Conservation (phyloP, 2,888 invertebrate species). For the Synergus laeviventris region DNA sequence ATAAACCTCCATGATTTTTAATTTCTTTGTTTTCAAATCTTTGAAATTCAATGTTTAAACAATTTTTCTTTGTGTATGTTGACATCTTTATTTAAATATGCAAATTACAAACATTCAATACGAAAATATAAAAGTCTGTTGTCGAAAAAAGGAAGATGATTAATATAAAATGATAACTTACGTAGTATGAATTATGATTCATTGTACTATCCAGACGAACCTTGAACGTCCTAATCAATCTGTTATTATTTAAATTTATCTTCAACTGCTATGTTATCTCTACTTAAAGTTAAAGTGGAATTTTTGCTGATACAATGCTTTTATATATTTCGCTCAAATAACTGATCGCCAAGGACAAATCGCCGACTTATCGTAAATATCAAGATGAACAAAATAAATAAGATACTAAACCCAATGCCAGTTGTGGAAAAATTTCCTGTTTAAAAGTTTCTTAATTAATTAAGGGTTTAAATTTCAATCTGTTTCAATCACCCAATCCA, state of each 20-base stretch:
- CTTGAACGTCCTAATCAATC: slow-evolving; percentile 22
- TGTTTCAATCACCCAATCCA: not conserved
- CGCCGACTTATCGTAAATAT: too few relatives aligned
- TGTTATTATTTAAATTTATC: slow-evolving; percentile 24
- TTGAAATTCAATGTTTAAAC: not conserved
- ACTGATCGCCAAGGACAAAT: too few relatives aligned
- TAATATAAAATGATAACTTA: not conserved
- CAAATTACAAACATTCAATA: not conserved
- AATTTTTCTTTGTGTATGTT: not conserved
- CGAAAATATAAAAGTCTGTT: not conserved
- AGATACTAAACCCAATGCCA: too few relatives aligned
- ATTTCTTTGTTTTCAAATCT: not conserved
- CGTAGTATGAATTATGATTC: slow-evolving; percentile 1
- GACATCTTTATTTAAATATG: not conserved
- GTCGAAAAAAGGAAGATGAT: not conserved
- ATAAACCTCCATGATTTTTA: not conserved
- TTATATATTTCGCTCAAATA: too few relatives aligned
- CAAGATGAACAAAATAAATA: too few relatives aligned
- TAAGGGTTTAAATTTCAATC: too few relatives aligned
- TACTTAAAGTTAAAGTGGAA: not conserved
- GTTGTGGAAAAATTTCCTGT: too few relatives aligned
- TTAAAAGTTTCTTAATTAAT: too few relatives aligned
- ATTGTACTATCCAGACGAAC: not conserved
- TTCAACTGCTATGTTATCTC: too few relatives aligned
- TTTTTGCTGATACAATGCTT: not conserved